Evolutionary conservation across 2,113 vertebrate genomes (phyloP).

Genomic region (Felis catus): DNA sequence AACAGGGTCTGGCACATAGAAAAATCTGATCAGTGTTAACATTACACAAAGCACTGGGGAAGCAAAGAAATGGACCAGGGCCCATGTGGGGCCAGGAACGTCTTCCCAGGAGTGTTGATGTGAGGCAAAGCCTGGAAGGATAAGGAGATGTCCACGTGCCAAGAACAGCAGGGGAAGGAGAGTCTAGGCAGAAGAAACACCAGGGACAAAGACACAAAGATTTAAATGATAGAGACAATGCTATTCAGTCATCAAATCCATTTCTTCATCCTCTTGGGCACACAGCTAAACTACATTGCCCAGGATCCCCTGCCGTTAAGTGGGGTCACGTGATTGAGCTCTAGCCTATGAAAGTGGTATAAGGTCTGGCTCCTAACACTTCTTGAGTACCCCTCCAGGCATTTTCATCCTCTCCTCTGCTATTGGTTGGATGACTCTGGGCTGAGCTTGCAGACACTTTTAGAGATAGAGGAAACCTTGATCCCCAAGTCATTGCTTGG

Average conservation of each 20-base stretch:
- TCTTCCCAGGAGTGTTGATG: background rate
- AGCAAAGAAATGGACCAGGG: background rate
- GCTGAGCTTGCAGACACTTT: background rate
- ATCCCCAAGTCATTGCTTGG: background rate
- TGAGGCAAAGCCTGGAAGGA: background rate
- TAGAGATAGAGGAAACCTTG: background rate
- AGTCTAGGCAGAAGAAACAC: background rate
- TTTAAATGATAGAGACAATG: background rate
- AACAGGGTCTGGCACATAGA: background rate
- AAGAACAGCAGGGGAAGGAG: background rate
- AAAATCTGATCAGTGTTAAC: background rate
- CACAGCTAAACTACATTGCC: background rate
- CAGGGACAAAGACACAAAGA: background rate
- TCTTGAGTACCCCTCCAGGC: background rate
- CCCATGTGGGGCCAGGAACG: background rate
- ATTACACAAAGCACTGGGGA: background rate
- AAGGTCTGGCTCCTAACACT: background rate
- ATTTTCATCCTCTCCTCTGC: background rate
- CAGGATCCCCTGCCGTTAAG: background rate
- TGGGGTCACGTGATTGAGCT: background rate
- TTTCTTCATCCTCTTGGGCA: background rate
- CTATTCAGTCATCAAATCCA: background rate
- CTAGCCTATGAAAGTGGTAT: background rate
- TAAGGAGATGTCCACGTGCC: background rate
- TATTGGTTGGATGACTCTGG: background rate